phyloP scores from a whole-genome alignment of 1,140 invertebrate genomes.

The Dolichoris vasculosae region DNA sequence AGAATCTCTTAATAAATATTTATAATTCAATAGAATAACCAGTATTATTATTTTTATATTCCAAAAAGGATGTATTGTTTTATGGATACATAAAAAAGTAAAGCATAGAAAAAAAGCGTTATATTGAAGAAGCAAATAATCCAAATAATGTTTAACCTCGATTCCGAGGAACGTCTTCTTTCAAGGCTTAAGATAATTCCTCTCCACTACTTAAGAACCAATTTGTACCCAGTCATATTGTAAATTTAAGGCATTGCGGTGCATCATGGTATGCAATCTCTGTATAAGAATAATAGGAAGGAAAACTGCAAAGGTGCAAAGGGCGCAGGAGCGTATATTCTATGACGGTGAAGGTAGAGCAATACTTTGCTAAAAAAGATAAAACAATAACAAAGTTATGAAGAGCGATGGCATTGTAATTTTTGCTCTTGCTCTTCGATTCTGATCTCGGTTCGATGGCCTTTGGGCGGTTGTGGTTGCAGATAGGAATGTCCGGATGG shows the following conservation, averaged over 20 bases:
- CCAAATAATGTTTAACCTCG: neutral
- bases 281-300: neutral
- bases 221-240: neutral
- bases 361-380: neutral
- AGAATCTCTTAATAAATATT: neutral
- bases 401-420: neutral
- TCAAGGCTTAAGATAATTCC: slow-evolving; percentile 10
- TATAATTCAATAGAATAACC: neutral
- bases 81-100: neutral
- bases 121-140: neutral
- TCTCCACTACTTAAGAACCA: neutral
- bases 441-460: slow-evolving; percentile 49
- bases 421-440: slow-evolving; percentile 13
- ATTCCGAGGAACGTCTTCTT: slow-evolving; percentile 4
- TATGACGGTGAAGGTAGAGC: slow-evolving; percentile 8
- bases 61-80: neutral
- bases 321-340: neutral
- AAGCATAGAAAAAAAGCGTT: neutral
- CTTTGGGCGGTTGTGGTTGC: slow-evolving; percentile 78
- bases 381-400: slow-evolving; percentile 8
- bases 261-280: slow-evolving; percentile 1
- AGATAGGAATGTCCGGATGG: slow-evolving; percentile 90
- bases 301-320: neutral
- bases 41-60: neutral
- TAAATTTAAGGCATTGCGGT: neutral